phyloP scores from a whole-genome alignment of 2,113 vertebrate species.

The Dasyurus viverrinus region DNA sequence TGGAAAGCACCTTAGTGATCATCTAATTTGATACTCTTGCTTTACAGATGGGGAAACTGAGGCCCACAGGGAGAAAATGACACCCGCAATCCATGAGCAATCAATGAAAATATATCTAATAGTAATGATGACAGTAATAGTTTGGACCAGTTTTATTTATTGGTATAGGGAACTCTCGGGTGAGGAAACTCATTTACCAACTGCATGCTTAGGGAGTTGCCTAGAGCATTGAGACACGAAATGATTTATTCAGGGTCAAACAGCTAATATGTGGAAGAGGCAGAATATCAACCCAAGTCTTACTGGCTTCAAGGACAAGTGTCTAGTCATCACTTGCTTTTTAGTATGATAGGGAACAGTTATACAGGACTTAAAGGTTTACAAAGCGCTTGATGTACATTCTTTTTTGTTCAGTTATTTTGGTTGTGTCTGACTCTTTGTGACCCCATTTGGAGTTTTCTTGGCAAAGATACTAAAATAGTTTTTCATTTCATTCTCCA shows the following conservation, averaged over 20 bases:
- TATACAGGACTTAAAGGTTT: not conserved
- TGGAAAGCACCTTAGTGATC: too few species aligned
- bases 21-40: too few species aligned
- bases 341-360: not conserved
- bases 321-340: not conserved
- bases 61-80: too few species aligned
- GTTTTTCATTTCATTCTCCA: too few species aligned
- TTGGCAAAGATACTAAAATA: too few species aligned
- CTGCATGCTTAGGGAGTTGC: not conserved
- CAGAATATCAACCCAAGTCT: not conserved
- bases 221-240: not conserved
- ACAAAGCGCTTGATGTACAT: too few species aligned
- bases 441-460: too few species aligned
- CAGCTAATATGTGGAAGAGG: too few species aligned
- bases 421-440: too few species aligned
- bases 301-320: not conserved
- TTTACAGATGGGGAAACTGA: too few species aligned
- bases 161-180: too few species aligned
- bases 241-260: not conserved
- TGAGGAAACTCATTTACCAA: not conserved
- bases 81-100: not conserved
- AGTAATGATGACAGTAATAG: not conserved
- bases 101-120: not conserved
- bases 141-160: not conserved
- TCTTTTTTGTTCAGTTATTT: too few species aligned